These are phyloP conservation scores for Phalangium opilio DNA, from an alignment of 2,888 invertebrate species.

Conservation along the genomic window DNA sequence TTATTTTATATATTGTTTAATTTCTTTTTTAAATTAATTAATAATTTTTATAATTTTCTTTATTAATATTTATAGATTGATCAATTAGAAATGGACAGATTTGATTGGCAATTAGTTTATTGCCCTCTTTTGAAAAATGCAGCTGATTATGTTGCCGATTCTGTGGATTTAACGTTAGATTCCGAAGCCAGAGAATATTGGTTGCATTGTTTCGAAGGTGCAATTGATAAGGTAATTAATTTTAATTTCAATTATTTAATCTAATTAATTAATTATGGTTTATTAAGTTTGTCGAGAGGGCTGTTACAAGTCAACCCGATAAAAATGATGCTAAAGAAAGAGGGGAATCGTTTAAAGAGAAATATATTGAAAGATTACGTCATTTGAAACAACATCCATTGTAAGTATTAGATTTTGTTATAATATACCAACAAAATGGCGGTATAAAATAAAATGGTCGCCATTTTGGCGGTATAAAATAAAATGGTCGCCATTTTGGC, in stretches of 20 bases:
- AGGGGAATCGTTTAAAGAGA: conserved; percentile 63
- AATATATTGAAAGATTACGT: conserved; percentile 62
- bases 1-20: too few relatives aligned
- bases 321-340: conserved; percentile 58
- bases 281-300: conserved; percentile 53
- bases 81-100: conserved; percentile 41
- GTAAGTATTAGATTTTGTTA: conserved; percentile 39
- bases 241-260: not conserved
- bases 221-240: conserved; percentile 48
- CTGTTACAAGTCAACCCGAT: conserved; percentile 57
- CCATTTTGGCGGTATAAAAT: too few relatives aligned
- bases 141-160: conserved; percentile 71
- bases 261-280: not conserved
- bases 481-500: too few relatives aligned
- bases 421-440: too few relatives aligned
- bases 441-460: too few relatives aligned
- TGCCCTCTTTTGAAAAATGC: conserved; percentile 65
- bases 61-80: conserved; percentile 29
- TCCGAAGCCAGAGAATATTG: conserved; percentile 72
- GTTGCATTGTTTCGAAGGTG: conserved; percentile 72
- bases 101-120: conserved; percentile 41
- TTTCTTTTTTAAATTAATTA: too few relatives aligned
- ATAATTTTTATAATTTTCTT: not conserved
- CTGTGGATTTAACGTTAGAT: conserved; percentile 72
- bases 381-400: conserved; percentile 59